Evolutionary conservation across 1,140 invertebrate species (phyloP), one percentile per base, ranked within the genome.

Genomic region (Zaprionus vittiger): DNA sequence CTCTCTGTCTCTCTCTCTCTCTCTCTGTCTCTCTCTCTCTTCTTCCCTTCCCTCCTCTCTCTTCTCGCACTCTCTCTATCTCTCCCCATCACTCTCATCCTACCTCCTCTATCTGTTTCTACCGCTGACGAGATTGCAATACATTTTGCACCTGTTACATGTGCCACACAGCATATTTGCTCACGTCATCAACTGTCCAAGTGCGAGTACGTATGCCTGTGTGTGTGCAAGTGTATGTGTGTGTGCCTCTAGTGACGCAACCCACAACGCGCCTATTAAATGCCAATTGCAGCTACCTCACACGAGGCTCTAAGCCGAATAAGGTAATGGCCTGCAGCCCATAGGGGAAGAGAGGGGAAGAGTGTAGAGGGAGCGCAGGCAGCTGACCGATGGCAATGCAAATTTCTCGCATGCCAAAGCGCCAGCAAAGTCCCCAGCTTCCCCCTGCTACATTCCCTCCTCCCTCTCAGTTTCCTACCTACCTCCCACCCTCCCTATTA

Each of bases 241-340:
- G 47, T 57, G 28, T 15, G 62, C 15, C 44, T 38, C 41, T 55
- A 41, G 63, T 65, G 37, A 59, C 14, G 56, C 24, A 74, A 49
- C n/a, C 37, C 73, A 64, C 67, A 60, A 63, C 55, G 59, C 77
- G 73, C 55, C 68, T 63, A 80, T 81, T 81, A 77, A 68, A 80
- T 73, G 81, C 56, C 77, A 84, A 83, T 83, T 77, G 65, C 73
- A 83, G 67, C 64, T 67, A 31, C 41, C 55, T 72, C 80, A 79
- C 68, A 17, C 37, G 47, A 66, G 63, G 66, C 62, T 26, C 41
- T 56, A 54, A 65, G 38, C 6, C 41, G 37, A 47, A 66, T 56
- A 62, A 47, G 65, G 54, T 69, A 74, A 74, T 73, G 64, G 56
- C 47, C 57, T 26, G 31, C 20, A 17, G 49, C 15, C 15, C 5